Percentiles rank a stretch among this genome's conserved stretches.
phyloP scores from a whole-genome alignment of 2,113 vertebrate genomes.

The Petromus typicus region DNA sequence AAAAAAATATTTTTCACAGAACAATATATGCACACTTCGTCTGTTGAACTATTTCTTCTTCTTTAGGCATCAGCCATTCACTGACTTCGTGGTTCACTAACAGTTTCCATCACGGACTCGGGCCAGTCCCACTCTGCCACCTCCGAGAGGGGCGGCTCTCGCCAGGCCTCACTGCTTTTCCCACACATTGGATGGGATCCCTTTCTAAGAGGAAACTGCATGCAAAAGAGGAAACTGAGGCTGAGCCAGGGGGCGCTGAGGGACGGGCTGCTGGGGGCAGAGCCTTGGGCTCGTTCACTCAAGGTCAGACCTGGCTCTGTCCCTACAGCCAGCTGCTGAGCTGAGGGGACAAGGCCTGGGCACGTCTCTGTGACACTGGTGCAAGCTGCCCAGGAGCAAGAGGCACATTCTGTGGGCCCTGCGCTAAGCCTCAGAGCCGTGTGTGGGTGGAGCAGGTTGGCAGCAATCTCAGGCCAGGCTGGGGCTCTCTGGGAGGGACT shows the following conservation, averaged over 20 bases:
- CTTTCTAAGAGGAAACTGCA: accelerated
- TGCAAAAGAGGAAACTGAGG: neutral
- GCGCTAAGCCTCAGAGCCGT: neutral
- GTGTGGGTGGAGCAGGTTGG: accelerated
- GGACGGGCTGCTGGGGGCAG: neutral
- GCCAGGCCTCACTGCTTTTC: neutral
- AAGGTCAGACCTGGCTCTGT: neutral
- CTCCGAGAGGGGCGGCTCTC: neutral
- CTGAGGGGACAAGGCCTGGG: neutral
- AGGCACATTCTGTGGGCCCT: neutral
- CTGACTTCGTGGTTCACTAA: neutral
- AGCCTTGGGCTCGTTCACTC: neutral
- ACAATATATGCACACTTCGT: neutral
- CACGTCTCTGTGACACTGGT: neutral
- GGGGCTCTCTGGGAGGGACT: neutral
- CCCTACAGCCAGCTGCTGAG: neutral
- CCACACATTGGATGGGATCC: neutral
- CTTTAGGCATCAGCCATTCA: neutral
- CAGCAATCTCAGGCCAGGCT: neutral
- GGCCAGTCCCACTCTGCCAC: neutral
- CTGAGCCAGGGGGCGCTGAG: neutral
- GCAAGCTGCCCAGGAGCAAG: no score
- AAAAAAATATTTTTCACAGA: neutral
- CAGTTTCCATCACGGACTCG: neutral
- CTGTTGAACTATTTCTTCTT: neutral